phyloP scores from a whole-genome alignment of 2,888 invertebrate genomes.

The Apotomis capreana region DNA sequence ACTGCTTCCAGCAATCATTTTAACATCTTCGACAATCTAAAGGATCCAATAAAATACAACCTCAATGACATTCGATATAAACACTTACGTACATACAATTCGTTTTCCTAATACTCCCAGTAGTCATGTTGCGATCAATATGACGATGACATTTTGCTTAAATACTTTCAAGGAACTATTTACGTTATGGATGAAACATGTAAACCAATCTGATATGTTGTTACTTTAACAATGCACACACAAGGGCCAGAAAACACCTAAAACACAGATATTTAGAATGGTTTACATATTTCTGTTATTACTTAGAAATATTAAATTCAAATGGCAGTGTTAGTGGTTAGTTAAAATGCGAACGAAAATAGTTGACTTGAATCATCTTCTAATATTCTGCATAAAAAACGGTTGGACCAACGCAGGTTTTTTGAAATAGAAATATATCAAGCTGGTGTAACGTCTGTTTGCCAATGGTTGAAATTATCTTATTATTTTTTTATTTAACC shows the following conservation, averaged over 20 bases:
- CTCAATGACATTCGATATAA: conserved; percentile 39
- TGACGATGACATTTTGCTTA: not conserved
- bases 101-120: conserved; percentile 17
- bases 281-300: not conserved
- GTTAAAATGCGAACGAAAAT: not conserved
- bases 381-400: too few relatives aligned
- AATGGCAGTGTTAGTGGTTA: conserved; percentile 12
- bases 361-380: not conserved
- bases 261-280: not conserved
- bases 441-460: too few relatives aligned
- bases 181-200: not conserved
- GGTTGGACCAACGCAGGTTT: too few relatives aligned
- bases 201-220: too few relatives aligned
- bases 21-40: conserved; percentile 20
- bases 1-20: conserved; percentile 29
- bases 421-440: too few relatives aligned
- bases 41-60: conserved; percentile 40
- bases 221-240: too few relatives aligned
- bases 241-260: not conserved
- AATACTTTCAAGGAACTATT: not conserved
- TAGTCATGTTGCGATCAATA: conserved; percentile 24
- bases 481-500: too few relatives aligned
- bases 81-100: conserved; percentile 37
- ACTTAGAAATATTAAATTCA: conserved; percentile 21
- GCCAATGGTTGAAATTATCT: too few relatives aligned